phyloP scores from a whole-genome alignment of 2,113 vertebrate species.

The Saguinus midas region DNA sequence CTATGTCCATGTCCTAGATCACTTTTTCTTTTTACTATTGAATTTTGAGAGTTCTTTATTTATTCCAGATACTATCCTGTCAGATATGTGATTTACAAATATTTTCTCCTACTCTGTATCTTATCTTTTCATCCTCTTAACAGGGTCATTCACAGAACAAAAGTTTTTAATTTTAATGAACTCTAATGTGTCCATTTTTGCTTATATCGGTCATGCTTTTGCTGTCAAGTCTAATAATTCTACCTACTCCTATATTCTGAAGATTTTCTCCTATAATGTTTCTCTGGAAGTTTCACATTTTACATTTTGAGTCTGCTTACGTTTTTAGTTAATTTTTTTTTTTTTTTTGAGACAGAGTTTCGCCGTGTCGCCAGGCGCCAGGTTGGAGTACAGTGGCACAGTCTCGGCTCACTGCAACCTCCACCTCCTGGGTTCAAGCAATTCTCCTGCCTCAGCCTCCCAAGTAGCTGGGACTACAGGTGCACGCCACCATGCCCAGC shows the following conservation, averaged over 20 bases:
- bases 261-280: not conserved
- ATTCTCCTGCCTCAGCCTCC: too few species aligned
- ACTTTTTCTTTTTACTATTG: not conserved
- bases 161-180: not conserved
- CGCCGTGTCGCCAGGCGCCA: too few species aligned
- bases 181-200: not conserved
- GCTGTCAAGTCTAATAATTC: not conserved
- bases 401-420: too few species aligned
- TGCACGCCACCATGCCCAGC: too few species aligned
- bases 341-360: too few species aligned
- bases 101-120: not conserved
- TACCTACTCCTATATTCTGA: not conserved
- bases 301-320: not conserved
- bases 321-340: not conserved
- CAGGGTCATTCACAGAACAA: not conserved
- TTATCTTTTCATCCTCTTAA: not conserved
- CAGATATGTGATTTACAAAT: not conserved
- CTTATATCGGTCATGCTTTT: not conserved
- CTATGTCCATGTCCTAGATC: not conserved
- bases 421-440: too few species aligned
- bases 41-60: not conserved
- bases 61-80: not conserved
- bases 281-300: not conserved
- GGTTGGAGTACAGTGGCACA: too few species aligned
- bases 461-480: too few species aligned